phyloP scores from a whole-genome alignment of 1,140 invertebrate genomes.

The Drosophila mayri region DNA sequence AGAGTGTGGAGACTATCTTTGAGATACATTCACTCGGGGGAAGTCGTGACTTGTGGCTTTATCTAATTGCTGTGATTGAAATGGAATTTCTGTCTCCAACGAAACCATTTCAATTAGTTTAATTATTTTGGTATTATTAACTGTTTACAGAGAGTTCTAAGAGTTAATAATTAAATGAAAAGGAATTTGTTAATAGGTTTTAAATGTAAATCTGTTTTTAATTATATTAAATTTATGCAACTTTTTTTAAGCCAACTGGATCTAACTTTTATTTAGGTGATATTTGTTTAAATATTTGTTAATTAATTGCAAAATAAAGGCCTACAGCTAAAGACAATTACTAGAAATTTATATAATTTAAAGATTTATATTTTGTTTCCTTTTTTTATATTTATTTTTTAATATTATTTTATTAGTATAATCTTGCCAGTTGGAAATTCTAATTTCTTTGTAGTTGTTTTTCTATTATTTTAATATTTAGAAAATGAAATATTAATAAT shows the following conservation, averaged over 20 bases:
- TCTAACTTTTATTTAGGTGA: not conserved
- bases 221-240: not conserved
- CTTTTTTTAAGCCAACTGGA: not conserved
- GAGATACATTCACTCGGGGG: slow-evolving; percentile 6
- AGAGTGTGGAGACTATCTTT: not conserved
- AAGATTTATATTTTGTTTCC: not conserved
- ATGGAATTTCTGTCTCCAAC: not conserved
- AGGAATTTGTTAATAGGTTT: not conserved
- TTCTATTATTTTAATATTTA: not conserved
- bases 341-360: not conserved
- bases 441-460: not conserved
- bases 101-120: slow-evolving; percentile 13
- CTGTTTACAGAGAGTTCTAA: not conserved
- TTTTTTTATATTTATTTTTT: not conserved
- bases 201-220: not conserved
- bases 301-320: not conserved
- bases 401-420: not conserved
- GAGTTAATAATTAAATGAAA: not conserved
- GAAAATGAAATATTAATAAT: not conserved
- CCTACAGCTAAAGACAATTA: too few species aligned
- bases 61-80: slow-evolving; percentile 10
- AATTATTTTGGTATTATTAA: slow-evolving; percentile 3
- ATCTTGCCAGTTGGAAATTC: not conserved
- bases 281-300: not conserved
- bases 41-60: slow-evolving; percentile 4